A percentile compares a stretch with the other conserved stretches of the same genome.
Evolutionary conservation across 37 sponge, comb jelly and placozoan species (phyloP).

Genomic region (Dysidea cf. avara): DNA sequence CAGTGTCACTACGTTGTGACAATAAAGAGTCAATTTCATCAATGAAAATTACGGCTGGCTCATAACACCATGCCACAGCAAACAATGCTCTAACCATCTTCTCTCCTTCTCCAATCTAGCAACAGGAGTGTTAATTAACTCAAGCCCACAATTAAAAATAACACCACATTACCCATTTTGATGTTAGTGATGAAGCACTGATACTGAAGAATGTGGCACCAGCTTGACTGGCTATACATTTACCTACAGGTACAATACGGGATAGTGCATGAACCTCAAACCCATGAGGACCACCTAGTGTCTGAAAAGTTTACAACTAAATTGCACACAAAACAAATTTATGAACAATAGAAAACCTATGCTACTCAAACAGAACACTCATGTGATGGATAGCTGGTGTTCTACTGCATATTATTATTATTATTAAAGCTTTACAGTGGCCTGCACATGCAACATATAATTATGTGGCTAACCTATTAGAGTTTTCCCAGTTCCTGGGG

Average conservation of each 20-base stretch:
- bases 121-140: background rate
- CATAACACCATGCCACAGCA: slow-evolving; percentile 89
- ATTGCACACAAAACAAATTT: background rate
- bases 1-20: slow-evolving; percentile 89
- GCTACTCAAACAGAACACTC: background rate
- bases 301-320: background rate
- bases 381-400: background rate
- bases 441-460: background rate
- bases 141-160: background rate
- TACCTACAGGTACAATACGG: slow-evolving; percentile 45
- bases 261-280: background rate
- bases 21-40: slow-evolving; percentile 99
- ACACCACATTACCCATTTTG: slow-evolving; percentile 85
- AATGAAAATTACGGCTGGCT: slow-evolving; percentile 99
- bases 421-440: background rate
- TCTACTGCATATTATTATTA: background rate
- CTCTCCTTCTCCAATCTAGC: slow-evolving; percentile 95
- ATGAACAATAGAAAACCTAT: background rate
- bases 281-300: background rate
- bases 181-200: slow-evolving; percentile 98
- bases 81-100: slow-evolving; percentile 99
- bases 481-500: slow-evolving; percentile 99
- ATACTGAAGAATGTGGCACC: slow-evolving; percentile 99
- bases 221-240: slow-evolving; percentile 95
- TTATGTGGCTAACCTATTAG: slow-evolving; percentile 75